A percentile compares a stretch with the other conserved stretches of the same genome.
phyloP scores from a whole-genome alignment of 1,140 invertebrate species.

The Aphidius ervi region DNA sequence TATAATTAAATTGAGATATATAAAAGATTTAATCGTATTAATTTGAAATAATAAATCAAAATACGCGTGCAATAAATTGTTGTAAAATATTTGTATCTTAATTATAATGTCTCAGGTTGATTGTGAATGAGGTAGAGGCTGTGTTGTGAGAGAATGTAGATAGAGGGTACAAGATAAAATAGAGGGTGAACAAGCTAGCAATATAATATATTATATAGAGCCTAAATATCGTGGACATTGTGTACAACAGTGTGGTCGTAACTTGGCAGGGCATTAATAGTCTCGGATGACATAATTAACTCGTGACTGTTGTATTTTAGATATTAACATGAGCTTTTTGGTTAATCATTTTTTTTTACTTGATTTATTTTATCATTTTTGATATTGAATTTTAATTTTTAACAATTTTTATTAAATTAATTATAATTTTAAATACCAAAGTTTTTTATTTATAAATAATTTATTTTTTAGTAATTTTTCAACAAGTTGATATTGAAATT shows the following conservation, averaged over 20 bases:
- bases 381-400: too few relatives aligned
- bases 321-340: conserved; percentile 31
- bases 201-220: conserved; percentile 39
- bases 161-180: conserved; percentile 20
- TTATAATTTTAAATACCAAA: too few relatives aligned
- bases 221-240: conserved; percentile 38
- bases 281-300: conserved; percentile 42
- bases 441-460: too few relatives aligned
- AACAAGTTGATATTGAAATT: too few relatives aligned
- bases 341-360: too few relatives aligned
- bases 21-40: too few relatives aligned
- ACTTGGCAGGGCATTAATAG: conserved; percentile 38
- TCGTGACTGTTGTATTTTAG: conserved; percentile 36
- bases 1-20: too few relatives aligned
- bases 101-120: conserved; percentile 42
- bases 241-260: conserved; percentile 12
- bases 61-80: neutral
- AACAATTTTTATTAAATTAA: too few relatives aligned
- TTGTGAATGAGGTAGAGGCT: conserved; percentile 26
- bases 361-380: too few relatives aligned
- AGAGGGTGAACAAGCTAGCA: too few relatives aligned
- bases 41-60: conserved; percentile 18
- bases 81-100: conserved; percentile 29
- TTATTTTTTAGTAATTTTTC: too few relatives aligned
- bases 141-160: neutral